Conservation (phyloP, 2,797 vertebrate genomes). For the Muraenolepis orangiensis region DNA sequence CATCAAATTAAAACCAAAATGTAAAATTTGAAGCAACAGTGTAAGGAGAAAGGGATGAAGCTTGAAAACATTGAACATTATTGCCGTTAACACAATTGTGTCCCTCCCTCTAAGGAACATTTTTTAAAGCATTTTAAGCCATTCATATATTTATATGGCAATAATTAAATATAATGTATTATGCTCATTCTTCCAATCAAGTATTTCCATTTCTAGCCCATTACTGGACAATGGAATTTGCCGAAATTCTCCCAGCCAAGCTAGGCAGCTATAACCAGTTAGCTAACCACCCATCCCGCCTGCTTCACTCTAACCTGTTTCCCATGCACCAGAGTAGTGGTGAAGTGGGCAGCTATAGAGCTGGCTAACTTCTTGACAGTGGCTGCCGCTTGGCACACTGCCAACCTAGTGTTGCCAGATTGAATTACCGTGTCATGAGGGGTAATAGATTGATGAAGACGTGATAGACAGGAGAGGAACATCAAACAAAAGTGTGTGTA, state of each 20-base stretch:
- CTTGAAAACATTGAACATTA: too few relatives aligned
- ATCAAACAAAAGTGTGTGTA: neutral
- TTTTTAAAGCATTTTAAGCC: too few relatives aligned
- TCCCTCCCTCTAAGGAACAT: too few relatives aligned
- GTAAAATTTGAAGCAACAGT: too few relatives aligned
- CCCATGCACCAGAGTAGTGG: conserved; percentile 94
- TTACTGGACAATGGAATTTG: neutral
- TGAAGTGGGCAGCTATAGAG: conserved; percentile 96
- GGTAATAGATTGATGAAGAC: neutral
- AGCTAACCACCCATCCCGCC: conserved; percentile 38
- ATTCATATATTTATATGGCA: neutral
- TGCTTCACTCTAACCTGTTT: conserved; percentile 88
- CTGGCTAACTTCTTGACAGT: conserved; percentile 89
- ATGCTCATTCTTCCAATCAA: neutral
- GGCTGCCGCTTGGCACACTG: conserved; percentile 86
- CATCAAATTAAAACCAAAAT: too few relatives aligned
- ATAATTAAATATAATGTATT: neutral
- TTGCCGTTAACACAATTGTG: too few relatives aligned
- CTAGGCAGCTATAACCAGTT: conserved; percentile 25
- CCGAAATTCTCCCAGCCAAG: conserved; percentile 48
- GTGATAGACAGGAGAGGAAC: neutral
- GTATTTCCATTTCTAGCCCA: neutral
- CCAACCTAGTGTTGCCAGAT: conserved; percentile 80
- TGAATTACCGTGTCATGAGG: conserved; percentile 23
- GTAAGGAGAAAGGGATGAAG: neutral